Conservation (phyloP, 2,113 vertebrate species). For the Epinephelus fuscoguttatus region DNA sequence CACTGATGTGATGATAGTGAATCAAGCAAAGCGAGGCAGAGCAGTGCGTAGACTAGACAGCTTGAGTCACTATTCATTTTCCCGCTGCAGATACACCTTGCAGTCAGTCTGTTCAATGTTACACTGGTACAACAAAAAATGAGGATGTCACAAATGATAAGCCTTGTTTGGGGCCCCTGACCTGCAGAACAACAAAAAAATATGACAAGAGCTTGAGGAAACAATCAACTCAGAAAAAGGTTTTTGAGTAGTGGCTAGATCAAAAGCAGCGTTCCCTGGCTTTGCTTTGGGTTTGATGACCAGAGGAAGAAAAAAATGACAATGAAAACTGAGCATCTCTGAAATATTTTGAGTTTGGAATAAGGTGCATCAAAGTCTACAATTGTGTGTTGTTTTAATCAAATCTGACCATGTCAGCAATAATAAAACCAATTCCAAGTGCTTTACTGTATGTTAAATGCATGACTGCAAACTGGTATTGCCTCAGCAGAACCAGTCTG, state of each 20-base stretch:
- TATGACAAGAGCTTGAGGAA: slow-evolving; percentile 23
- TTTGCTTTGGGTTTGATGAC: neutral
- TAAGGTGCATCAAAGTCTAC: neutral
- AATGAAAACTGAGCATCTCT: neutral
- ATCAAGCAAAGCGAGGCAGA: slow-evolving; percentile 55
- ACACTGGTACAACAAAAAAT: slow-evolving; percentile 36
- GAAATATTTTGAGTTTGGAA: neutral
- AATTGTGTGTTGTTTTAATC: neutral
- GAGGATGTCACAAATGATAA: slow-evolving; percentile 63
- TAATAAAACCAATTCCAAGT: slow-evolving; percentile 10
- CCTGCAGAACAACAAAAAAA: slow-evolving; percentile 37
- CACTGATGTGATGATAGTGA: slow-evolving; percentile 59
- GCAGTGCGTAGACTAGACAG: slow-evolving; percentile 52
- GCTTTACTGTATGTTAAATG: neutral
- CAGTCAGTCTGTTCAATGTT: slow-evolving; percentile 44
- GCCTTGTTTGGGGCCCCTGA: slow-evolving; percentile 20
- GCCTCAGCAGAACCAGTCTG: slow-evolving; percentile 4
- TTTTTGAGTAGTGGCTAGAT: neutral
- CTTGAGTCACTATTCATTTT: slow-evolving; percentile 64
- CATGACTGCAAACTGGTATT: slow-evolving; percentile 28
- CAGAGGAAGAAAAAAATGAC: neutral
- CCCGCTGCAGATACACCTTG: slow-evolving; percentile 34
- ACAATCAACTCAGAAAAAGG: slow-evolving; percentile 11
- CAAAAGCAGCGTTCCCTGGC: neutral
- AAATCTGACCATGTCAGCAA: slow-evolving; percentile 6